phyloP scores from a whole-genome alignment of 2,113 vertebrate genomes.

The Alexandromys fortis region DNA sequence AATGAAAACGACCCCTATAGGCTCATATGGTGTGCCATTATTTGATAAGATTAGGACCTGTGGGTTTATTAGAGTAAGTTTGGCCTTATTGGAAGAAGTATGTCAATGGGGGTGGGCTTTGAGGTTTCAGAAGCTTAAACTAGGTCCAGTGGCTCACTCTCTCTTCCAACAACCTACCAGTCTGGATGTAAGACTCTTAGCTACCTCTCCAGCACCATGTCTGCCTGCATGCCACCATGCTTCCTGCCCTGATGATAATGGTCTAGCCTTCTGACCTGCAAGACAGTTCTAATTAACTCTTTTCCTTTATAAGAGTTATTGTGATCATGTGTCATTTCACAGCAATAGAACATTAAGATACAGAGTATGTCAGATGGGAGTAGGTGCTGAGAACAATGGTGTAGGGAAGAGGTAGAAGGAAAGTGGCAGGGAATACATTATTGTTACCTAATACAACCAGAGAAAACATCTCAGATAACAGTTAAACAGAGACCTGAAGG shows the following conservation, averaged over 20 bases:
- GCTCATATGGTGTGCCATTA: background rate
- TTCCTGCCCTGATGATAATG: background rate
- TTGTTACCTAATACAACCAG: background rate
- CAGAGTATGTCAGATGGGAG: background rate
- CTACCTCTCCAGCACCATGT: background rate
- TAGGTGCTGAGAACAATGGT: background rate
- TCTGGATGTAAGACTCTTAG: background rate
- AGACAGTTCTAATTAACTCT: background rate
- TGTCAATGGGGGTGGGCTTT: background rate
- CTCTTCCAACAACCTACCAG: background rate
- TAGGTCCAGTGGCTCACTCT: background rate
- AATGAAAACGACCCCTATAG: background rate
- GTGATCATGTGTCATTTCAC: background rate
- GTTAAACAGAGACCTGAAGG: background rate
- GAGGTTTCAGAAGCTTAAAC: background rate
- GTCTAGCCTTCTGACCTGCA: background rate
- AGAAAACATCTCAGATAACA: background rate
- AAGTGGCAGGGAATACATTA: accelerated
- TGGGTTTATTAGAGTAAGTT: background rate
- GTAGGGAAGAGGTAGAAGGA: background rate
- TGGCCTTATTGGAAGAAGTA: background rate
- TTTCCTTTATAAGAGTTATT: background rate
- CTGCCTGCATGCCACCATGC: background rate
- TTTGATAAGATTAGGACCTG: background rate
- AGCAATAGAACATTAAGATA: background rate